Evolutionary conservation across 2,888 invertebrate genomes (phyloP), one percentile per base, ranked within the genome.

Genomic region (Eumerus sabulonum): DNA sequence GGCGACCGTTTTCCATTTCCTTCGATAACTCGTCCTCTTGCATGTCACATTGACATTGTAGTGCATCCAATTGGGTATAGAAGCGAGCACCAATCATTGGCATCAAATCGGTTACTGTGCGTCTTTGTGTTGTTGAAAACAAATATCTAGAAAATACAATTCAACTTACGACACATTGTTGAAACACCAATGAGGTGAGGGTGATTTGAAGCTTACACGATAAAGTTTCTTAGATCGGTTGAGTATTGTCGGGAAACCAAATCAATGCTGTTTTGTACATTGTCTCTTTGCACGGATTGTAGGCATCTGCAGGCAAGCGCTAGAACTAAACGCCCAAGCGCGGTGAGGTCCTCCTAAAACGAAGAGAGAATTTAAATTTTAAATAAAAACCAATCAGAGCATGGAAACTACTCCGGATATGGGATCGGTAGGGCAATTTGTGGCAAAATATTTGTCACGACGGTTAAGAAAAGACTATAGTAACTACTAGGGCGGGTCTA

Each of bases 21-120:
- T 95, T 95, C 12, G 96, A 92, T 76, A 99, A 90, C 88, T 98
- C 98, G 82, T 95, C 94, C 85, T 99, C 98, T 83, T 98, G 91
- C 51, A 94, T 92, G 88, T 99, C 99, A 51, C 94, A 94, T 83
- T 96, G 93, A 68, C 95, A 91, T 88, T 97, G 95, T 71, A 96
- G 91, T 5, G 95, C 94, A 89, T 99, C 98, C 87, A 98, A 91
- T 90, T 99, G 98, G 0, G 95, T 96, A 89, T 98, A 99, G 90
- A 98, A 99, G 71, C 98, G 92, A 48, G 98, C 98, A 48, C 96
- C 99, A 84, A 99, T 98, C 98, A 99, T 98, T 27, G 99, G 98
- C 99, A 99, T 99, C 85, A 99, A 92, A 90, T 99, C 98, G 82
- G 96, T 96, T 76, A 99, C 95, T 85, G 94, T 94, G 85, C 95